These are phyloP conservation scores for Enhydra lutris DNA, from an alignment of 2,113 vertebrate genomes.

Conservation along the genomic window DNA sequence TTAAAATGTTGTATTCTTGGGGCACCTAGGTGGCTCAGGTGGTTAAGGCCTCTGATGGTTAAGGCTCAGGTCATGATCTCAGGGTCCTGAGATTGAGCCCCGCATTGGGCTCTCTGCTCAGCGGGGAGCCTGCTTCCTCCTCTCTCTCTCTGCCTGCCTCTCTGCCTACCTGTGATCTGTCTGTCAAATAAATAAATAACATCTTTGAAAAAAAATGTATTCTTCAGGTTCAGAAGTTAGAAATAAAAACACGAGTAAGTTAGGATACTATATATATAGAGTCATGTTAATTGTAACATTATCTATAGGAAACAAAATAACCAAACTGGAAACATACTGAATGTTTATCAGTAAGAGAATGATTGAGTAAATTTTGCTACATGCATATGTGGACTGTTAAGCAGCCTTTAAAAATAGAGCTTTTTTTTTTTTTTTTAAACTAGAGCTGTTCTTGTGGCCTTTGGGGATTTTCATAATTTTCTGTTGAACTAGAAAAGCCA, in stretches of 20 bases:
- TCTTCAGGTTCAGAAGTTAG: background rate
- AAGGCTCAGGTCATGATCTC: too few species aligned
- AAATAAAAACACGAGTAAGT: background rate
- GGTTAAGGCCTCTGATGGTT: too few species aligned
- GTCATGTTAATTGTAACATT: background rate
- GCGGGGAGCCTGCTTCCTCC: too few species aligned
- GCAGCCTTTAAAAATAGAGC: background rate
- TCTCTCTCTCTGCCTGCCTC: too few species aligned
- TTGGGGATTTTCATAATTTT: background rate
- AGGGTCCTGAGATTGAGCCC: too few species aligned
- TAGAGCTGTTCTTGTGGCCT: background rate
- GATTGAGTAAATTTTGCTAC: background rate
- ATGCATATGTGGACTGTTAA: background rate
- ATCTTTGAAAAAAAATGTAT: background rate
- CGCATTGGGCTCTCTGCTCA: too few species aligned
- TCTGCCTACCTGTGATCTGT: too few species aligned
- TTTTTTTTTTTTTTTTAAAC: background rate
- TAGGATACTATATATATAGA: background rate
- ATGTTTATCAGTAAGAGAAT: background rate
- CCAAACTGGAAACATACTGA: background rate
- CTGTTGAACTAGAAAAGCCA: background rate
- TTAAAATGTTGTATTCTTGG: background rate
- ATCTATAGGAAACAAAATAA: background rate
- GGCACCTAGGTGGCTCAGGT: too few species aligned
- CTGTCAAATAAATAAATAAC: too few species aligned